A percentile compares a stretch with the other conserved stretches of the same genome.
Evolutionary conservation across 2,113 vertebrate genomes (phyloP).

Genomic region (Entomyzon cyanotis): DNA sequence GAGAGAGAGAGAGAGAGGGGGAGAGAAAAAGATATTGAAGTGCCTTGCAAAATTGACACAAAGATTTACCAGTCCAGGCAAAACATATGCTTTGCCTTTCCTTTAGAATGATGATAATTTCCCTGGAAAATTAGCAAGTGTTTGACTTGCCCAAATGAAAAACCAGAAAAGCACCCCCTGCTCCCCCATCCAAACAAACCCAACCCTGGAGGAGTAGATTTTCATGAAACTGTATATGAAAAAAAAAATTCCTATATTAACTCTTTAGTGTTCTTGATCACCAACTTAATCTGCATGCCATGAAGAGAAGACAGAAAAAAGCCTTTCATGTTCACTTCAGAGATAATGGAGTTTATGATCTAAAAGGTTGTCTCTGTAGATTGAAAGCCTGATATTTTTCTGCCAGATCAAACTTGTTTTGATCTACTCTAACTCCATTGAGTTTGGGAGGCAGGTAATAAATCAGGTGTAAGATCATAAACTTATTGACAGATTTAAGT

Average conservation of each 20-base stretch:
- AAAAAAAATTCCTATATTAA: not conserved
- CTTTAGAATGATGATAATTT: not conserved
- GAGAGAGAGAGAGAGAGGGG: not conserved
- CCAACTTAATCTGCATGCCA: not conserved
- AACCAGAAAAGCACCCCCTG: not conserved
- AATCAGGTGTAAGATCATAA: not conserved
- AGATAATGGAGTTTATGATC: not conserved
- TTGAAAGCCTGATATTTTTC: not conserved
- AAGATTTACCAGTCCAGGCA: slow-evolving; percentile 1
- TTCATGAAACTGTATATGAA: not conserved
- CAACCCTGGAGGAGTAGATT: not conserved
- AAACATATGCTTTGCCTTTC: not conserved
- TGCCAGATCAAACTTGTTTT: not conserved
- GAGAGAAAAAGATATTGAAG: not conserved
- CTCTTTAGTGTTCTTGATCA: not conserved
- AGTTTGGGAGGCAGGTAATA: not conserved
- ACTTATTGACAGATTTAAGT: not conserved
- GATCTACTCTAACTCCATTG: not conserved
- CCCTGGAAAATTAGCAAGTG: not conserved
- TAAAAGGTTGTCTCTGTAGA: not conserved
- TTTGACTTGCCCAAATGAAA: not conserved
- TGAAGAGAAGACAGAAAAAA: not conserved
- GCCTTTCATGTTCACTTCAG: not conserved
- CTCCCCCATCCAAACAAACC: not conserved
- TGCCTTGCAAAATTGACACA: not conserved